Conservation (phyloP, 1,140 invertebrate species). For the Drosophila virilis region DNA sequence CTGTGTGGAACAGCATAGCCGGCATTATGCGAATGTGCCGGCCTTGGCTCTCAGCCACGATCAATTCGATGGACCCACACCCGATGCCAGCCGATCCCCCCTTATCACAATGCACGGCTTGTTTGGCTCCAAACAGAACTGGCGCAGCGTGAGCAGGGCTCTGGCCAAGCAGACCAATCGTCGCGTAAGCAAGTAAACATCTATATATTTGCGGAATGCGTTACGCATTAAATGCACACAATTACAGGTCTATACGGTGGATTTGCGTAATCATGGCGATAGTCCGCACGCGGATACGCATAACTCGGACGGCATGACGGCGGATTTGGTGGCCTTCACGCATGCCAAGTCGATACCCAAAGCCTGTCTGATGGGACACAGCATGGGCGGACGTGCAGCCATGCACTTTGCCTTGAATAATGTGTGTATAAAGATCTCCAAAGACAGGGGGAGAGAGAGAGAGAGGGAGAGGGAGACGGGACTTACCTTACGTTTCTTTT, state of each 20-base stretch:
- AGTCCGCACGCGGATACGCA: conserved; percentile 91
- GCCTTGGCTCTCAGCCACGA: conserved; percentile 54
- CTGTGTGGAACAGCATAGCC: conserved; percentile 1
- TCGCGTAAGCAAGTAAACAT: conserved; percentile 84
- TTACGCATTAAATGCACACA: background rate
- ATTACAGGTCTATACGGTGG: conserved; percentile 88
- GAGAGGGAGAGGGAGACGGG: too few species aligned
- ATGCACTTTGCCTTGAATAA: conserved; percentile 91
- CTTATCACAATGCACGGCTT: conserved; percentile 94
- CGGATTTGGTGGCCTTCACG: conserved; percentile 89
- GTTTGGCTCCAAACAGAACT: conserved; percentile 94
- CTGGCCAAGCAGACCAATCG: conserved; percentile 86
- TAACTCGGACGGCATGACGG: conserved; percentile 89
- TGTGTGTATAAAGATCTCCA: conserved; percentile 72
- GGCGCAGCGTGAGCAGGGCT: conserved; percentile 91
- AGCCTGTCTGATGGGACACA: conserved; percentile 92
- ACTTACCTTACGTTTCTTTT: too few species aligned
- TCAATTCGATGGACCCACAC: conserved; percentile 22
- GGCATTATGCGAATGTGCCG: conserved; percentile 12
- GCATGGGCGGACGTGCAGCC: conserved; percentile 94
- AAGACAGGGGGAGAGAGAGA: too few species aligned
- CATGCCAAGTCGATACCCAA: conserved; percentile 85
- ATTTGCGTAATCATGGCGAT: conserved; percentile 96
- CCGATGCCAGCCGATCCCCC: conserved; percentile 84
- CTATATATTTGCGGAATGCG: background rate